These are phyloP conservation scores for Brachyptera putata DNA, from an alignment of 2,888 invertebrate genomes.

Conservation along the genomic window DNA sequence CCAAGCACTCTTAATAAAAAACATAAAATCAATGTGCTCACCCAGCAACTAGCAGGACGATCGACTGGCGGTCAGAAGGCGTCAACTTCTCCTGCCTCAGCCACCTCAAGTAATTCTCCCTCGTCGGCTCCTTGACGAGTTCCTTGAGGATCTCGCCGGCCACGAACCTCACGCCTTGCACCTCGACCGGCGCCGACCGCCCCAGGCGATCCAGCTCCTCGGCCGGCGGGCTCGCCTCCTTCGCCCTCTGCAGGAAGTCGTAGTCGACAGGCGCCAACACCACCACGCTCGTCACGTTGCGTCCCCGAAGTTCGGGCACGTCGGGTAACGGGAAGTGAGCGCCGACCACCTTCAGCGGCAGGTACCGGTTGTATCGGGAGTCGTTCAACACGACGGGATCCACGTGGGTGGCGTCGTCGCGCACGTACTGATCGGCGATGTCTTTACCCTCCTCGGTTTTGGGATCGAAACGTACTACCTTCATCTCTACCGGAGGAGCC, in stretches of 20 bases:
- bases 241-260: conserved; percentile 37
- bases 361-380: conserved; percentile 74
- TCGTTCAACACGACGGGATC: conserved; percentile 51
- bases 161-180: conserved; percentile 67
- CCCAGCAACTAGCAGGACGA: conserved; percentile 77
- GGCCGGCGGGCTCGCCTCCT: conserved; percentile 21
- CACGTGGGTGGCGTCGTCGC: conserved; percentile 40
- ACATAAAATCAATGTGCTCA: conserved; percentile 53
- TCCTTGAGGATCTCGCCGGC: conserved; percentile 72
- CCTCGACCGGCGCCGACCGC: conserved; percentile 46
- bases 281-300: conserved; percentile 78
- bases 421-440: conserved; percentile 65
- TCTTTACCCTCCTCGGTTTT: conserved; percentile 66
- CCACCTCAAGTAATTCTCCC: conserved; percentile 76
- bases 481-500: conserved; percentile 61
- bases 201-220: conserved; percentile 23
- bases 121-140: conserved; percentile 67
- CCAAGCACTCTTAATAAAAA: too few relatives aligned
- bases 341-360: conserved; percentile 73
- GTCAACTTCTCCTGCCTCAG: conserved; percentile 71
- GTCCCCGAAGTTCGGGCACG: conserved; percentile 66
- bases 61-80: conserved; percentile 70
- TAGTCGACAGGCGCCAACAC: conserved; percentile 80
- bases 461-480: conserved; percentile 78
- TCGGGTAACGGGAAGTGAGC: conserved; percentile 81